A percentile compares a stretch with the other conserved stretches of the same genome.
These are phyloP conservation scores for Triops cancriformis DNA, from an alignment of 1,140 invertebrate genomes.

Conservation along the genomic window DNA sequence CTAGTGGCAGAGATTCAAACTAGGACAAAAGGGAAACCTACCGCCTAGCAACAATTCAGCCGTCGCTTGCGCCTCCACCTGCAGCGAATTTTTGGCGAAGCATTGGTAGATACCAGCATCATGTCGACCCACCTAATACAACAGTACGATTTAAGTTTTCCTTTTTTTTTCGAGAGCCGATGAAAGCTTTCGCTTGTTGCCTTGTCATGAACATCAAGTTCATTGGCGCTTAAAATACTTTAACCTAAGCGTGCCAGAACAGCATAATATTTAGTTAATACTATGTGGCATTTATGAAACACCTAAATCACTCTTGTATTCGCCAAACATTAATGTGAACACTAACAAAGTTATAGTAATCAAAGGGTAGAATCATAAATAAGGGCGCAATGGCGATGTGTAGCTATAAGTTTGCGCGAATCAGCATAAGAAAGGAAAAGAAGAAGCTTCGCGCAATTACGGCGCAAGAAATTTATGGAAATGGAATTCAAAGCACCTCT, in stretches of 20 bases:
- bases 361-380: no score
- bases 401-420: background rate
- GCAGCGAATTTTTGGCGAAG: constrained; percentile 36
- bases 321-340: no score
- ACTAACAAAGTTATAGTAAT: no score
- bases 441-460: background rate
- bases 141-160: background rate
- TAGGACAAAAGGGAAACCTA: constrained; percentile 30
- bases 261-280: no score
- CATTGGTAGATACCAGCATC: constrained; percentile 45
- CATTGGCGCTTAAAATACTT: no score
- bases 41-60: constrained; percentile 40
- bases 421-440: background rate
- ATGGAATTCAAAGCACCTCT: background rate
- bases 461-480: background rate
- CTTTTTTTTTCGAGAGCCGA: background rate
- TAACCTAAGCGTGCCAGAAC: no score
- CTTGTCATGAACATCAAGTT: no score
- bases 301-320: no score
- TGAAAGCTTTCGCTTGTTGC: no score
- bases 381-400: no score
- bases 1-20: no score
- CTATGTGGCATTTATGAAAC: no score
- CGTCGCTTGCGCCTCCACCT: constrained; percentile 38
- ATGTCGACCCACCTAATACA: constrained; percentile 22